Evolutionary conservation across 2,113 vertebrate genomes (phyloP), one percentile per base, ranked within the genome.

Genomic region (Rhinoderma darwinii): DNA sequence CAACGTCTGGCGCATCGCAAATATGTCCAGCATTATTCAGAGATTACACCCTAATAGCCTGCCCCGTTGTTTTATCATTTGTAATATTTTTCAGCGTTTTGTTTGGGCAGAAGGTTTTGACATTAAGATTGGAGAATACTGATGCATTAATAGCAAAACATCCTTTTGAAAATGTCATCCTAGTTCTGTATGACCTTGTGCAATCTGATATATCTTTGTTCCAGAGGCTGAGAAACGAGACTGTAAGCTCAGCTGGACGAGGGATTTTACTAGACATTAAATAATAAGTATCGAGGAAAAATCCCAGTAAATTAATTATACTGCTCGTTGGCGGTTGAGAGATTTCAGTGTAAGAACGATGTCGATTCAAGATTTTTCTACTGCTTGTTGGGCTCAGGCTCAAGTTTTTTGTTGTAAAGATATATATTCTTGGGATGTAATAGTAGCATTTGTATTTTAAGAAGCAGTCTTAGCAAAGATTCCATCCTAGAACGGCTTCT

Each of bases 181-280:
- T 84, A 39, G 44, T 84, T 73, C 44, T 15, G 47, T 20, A 10
- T 84, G 82, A 84, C 82, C 82, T 84, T 84, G 47, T 73, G 82
- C 82, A 84, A 73, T 73, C 50, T 73, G 82, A 56, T n/a, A 66
- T 44, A 20, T 66, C 56, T 63, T 56, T 73, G 66, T 73, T 54
- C 32, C 22, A 35, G 44, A 83, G 32, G 18, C 12, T 39, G 27
- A 39, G 50, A 73, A 54, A 41, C 5, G 30, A 54, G 44, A 30
- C 78, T 61, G 37, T n/a, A 12, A 5, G 37, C 54, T 44, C 39
- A 61, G 66, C 82, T 32, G 59, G 43, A 43, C 30, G 12, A 66
- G 47, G 66, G 47, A 83, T 39, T 73, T 37, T 54, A 39, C 66
- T 66, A 14, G 56, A 66, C 56, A 66, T 18, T 32, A 63, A 59